Conservation (phyloP, 2,888 invertebrate genomes). For the Drosophila cracens region DNA sequence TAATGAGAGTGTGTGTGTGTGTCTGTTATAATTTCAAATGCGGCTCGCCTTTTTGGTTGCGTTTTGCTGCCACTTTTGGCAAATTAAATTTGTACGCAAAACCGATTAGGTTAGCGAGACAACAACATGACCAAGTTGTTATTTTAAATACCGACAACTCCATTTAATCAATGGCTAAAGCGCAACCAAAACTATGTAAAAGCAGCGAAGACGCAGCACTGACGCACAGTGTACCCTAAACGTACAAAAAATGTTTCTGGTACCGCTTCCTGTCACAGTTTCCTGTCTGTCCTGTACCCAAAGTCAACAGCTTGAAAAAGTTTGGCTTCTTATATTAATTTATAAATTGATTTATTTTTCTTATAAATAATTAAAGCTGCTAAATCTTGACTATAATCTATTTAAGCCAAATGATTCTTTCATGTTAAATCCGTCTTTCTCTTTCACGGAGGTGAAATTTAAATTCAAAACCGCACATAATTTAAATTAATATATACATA, state of each 20-base stretch:
- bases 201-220: slow-evolving; percentile 23
- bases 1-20: slow-evolving; percentile 29
- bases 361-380: not conserved
- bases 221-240: slow-evolving; percentile 21
- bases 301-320: not conserved
- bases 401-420: not conserved
- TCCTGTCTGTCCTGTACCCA: slow-evolving; percentile 9
- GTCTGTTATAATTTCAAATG: slow-evolving; percentile 80
- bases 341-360: not conserved
- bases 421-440: not conserved
- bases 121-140: slow-evolving; percentile 79
- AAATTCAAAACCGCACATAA: not conserved
- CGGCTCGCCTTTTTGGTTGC: slow-evolving; percentile 73
- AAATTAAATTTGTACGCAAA: slow-evolving; percentile 81
- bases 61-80: slow-evolving; percentile 80
- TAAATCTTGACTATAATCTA: not conserved
- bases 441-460: not conserved
- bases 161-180: slow-evolving; percentile 77
- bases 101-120: slow-evolving; percentile 74
- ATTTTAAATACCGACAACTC: slow-evolving; percentile 81
- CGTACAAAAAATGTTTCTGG: not conserved
- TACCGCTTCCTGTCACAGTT: slow-evolving; percentile 1
- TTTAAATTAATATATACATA: not conserved
- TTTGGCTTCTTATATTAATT: not conserved
- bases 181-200: slow-evolving; percentile 32